Base-by-base conservation (phyloP, 2,797 vertebrate genomes). In the Pelobates cultripes region DNA sequence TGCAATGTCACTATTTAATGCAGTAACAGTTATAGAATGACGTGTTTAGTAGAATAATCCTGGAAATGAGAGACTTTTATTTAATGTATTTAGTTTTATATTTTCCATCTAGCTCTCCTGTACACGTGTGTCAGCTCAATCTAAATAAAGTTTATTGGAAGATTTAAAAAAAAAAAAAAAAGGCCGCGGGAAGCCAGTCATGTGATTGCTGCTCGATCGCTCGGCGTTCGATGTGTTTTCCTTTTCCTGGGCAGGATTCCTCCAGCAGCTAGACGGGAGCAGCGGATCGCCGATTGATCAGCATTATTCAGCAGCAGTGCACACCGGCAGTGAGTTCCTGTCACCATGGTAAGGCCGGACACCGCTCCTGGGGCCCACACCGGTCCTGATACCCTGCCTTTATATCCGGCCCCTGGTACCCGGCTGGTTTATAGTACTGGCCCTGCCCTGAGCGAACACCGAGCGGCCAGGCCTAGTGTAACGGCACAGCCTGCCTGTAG, bases 271-370 rank as follows among this genome's bases (percentile, higher is more conserved):
- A 72, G 80, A 6, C 85, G 2, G 2, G 7, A 84, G 13, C 3
- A 8, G 40, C 12, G 4, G 86, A 80, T 77, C 14, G n/a, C 7
- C 7, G 74, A 74, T 9, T 2, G 0, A 10, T 47, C 12, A 43
- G 9, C 44, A 0, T 9, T 8, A 12, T 70, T 72, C 45, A 28
- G 28, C 73, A 45, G 68, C 67, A 69, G 77, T 2, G 60, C 53
- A 3, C 28, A 1, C 74, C 0, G 60, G n/a, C 15, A 61, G 4
- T 12, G 14, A n/a, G 63, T 17, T 73, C 77, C 55, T 53, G 70
- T 45, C 42, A 73, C 2, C 70, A 82, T 82, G 81, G 81, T 82
- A 53, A 78, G 81, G 14, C 12, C 47, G 44, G n/a, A 64, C 64
- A 1, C 43, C 0, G 42, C 12, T 13, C 40, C 40, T 2, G 45